Base-by-base conservation (phyloP, 2,797 vertebrate genomes). In the Esox masquinongy region DNA sequence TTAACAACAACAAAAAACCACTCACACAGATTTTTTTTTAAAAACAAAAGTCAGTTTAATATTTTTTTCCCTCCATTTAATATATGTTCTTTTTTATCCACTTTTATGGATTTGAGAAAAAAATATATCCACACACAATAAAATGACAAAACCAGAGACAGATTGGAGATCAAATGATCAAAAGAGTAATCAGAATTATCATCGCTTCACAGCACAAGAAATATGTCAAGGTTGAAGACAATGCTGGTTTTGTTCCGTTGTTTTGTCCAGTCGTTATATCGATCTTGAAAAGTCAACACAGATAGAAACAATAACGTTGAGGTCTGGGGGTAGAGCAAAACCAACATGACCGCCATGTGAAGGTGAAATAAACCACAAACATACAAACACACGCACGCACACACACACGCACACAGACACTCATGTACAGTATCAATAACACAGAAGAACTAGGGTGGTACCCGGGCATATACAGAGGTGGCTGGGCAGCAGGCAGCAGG, bases 21-120 rank as follows among this genome's bases (percentile, higher is more conserved):
- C 84, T 85, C 82, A 76, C 59, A 73, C 74, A 47, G 43, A 68
- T 22, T 77, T n/a, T 90, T 67, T 89, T 87, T 91, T 94, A 93
- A 92, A 93, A 95, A 94, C 92, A 93, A 94, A 92, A 90, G 79
- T 81, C 74, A 75, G 80, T 89, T 94, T 91, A 91, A 86, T 87
- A 83, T 91, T 88, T 85, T 80, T 85, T 85, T 88, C 85, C 85
- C 86, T 87, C 89, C 86, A 86, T 88, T 92, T 89, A 79, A 88
- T 88, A 87, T 86, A 76, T 90, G 61, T 74, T 78, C 63, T 90
- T 89, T 92, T 84, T 89, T 85, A 84, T 92, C 80, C 88, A 87
- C 84, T 88, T 89, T 81, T 61, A 90, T 91, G 91, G 89, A 90
- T 91, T 92, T 88, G 79, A 76, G 88, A 89, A 87, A 88, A 88